Evolutionary conservation across 2,888 invertebrate genomes (phyloP), one percentile per base, ranked within the genome.

Genomic region (Disparrhopalites patrizii): DNA sequence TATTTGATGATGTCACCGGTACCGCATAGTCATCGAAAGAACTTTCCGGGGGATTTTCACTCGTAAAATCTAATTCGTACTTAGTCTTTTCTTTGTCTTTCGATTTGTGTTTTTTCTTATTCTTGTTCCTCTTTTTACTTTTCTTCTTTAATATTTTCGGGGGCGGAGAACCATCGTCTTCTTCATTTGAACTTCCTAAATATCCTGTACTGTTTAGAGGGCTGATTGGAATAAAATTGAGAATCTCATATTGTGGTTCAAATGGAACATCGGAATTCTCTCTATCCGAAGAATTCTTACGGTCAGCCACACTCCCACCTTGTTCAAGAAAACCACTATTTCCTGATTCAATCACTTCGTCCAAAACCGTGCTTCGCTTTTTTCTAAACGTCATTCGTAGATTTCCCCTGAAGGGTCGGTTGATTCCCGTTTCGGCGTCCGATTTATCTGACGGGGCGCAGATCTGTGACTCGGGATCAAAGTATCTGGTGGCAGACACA

Each of bases 281-380:
- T 4, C 65, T 15, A 18, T 72, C 72, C 20, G 64, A 67, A 3
- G 67, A 68, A 60, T 69, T 65, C 38, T 68, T 68, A 23, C 68
- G 50, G 20, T 65, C 67, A 1, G 20, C 23, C n/a, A 57, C 31
- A 2, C 27, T 23, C 1, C 58, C 52, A 10, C 51, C 54, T 20
- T 51, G 58, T 27, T 65, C 67, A 30, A 58, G 58, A 61, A 36
- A 68, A 2, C 58, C 50, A 50, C 51, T 64, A 30, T 66, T 66
- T 15, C 88, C 87, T n/a, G 87, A 87, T 78, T 91, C 90, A 77
- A 90, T 87, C 1, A 90, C 86, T 77, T 93, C 91, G 77, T 93
- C 92, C 55, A 91, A 81, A 62, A 90, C 87, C 1, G 91, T 91
- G 71, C 91, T 91, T 31, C 92, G 85, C 78, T 93, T 93, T 84